Conservation (phyloP, 2,113 vertebrate species). For the Tapirus terrestris region DNA sequence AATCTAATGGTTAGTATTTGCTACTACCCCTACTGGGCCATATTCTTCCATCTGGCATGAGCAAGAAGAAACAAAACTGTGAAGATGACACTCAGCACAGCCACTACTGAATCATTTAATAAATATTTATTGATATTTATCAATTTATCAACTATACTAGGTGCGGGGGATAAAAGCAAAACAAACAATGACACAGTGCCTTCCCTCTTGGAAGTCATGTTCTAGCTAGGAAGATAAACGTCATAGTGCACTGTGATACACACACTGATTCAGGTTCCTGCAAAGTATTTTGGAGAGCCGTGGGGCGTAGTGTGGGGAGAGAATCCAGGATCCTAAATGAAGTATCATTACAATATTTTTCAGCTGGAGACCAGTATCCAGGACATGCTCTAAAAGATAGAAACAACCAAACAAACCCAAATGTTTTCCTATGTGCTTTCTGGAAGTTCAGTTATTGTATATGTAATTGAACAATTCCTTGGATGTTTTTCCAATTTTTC, state of each 20-base stretch:
- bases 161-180: not conserved
- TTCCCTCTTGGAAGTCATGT: not conserved
- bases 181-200: not conserved
- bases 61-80: not conserved
- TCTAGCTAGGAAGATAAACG: not conserved
- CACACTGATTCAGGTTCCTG: not conserved
- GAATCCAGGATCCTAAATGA: not conserved
- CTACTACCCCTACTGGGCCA: not conserved
- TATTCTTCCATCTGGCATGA: not conserved
- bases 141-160: not conserved
- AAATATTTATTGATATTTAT: not conserved
- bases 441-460: not conserved
- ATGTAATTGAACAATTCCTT: not conserved
- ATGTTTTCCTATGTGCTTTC: not conserved
- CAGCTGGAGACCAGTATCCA: not conserved
- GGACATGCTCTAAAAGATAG: not conserved
- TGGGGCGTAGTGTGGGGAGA: not conserved
- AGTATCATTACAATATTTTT: not conserved
- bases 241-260: not conserved
- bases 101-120: not conserved
- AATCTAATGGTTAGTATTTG: not conserved
- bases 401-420: not conserved
- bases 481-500: not conserved
- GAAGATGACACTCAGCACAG: not conserved
- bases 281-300: not conserved